Conservation (phyloP, 2,888 invertebrate species). For the Thysanoteuthis rhombus region DNA sequence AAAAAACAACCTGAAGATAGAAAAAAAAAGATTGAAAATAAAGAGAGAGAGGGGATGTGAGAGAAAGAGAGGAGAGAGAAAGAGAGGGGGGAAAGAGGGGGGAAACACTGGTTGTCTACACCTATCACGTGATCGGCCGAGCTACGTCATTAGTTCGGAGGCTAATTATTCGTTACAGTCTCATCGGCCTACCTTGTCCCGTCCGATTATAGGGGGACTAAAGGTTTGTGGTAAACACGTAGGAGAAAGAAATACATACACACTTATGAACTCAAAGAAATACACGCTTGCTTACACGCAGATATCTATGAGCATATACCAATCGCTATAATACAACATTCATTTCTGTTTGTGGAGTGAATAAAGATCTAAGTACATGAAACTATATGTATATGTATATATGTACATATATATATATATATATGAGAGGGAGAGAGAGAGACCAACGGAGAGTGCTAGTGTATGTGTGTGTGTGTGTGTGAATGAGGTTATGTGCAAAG, state of each 20-base stretch:
- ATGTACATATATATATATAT: too few species aligned
- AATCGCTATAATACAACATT: neutral
- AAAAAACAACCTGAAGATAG: neutral
- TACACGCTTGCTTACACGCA: neutral
- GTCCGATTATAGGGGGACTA: neutral
- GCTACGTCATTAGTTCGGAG: neutral
- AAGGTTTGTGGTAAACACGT: neutral
- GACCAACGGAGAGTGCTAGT: too few species aligned
- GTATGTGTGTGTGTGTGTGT: too few species aligned
- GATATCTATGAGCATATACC: neutral
- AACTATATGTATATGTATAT: too few species aligned
- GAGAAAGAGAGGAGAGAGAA: neutral
- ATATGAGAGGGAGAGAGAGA: too few species aligned
- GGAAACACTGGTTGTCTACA: neutral
- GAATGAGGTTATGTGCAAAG: too few species aligned
- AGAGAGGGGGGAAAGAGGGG: neutral
- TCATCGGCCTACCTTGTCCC: neutral
- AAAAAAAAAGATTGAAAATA: neutral
- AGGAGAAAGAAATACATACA: neutral
- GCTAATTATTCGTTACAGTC: conserved; percentile 12
- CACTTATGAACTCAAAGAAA: neutral
- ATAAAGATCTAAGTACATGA: too few species aligned
- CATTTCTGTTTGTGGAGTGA: neutral
- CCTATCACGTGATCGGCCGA: neutral
- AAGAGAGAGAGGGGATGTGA: neutral